phyloP scores from a whole-genome alignment of 1,140 invertebrate genomes.

The Dendrolimus kikuchii region DNA sequence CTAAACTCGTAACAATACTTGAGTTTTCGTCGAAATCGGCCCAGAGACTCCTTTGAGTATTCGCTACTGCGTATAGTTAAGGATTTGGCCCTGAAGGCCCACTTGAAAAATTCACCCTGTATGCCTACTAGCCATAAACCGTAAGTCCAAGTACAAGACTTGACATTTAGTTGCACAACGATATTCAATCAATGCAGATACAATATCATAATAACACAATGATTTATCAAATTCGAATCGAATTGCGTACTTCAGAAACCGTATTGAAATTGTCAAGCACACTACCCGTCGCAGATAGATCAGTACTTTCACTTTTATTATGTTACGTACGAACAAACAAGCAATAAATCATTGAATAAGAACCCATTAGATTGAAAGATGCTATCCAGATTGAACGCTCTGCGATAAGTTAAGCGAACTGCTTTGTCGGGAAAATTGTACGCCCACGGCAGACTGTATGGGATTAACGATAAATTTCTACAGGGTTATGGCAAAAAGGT shows the following conservation, averaged over 20 bases:
- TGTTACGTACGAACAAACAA: slow-evolving; percentile 24
- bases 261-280: not conserved
- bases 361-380: slow-evolving; percentile 24
- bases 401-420: slow-evolving; percentile 18
- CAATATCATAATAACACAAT: not conserved
- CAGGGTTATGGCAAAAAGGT: too few species aligned
- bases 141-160: too few species aligned
- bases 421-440: slow-evolving; percentile 20
- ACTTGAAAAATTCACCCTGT: too few species aligned
- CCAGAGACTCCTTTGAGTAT: too few species aligned
- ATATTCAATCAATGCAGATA: too few species aligned
- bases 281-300: not conserved
- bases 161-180: too few species aligned
- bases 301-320: slow-evolving; percentile 1
- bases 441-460: slow-evolving; percentile 16
- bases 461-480: slow-evolving; percentile 18
- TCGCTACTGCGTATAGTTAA: too few species aligned
- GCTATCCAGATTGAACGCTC: slow-evolving; percentile 21
- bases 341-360: slow-evolving; percentile 25
- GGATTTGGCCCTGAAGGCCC: too few species aligned
- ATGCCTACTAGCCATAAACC: too few species aligned
- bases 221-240: slow-evolving; percentile 2
- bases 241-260: not conserved
- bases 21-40: too few species aligned
- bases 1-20: too few species aligned